Percentiles rank a stretch among this genome's conserved stretches.
phyloP scores from a whole-genome alignment of 1,140 invertebrate genomes.

The Drosophila micromelanica region DNA sequence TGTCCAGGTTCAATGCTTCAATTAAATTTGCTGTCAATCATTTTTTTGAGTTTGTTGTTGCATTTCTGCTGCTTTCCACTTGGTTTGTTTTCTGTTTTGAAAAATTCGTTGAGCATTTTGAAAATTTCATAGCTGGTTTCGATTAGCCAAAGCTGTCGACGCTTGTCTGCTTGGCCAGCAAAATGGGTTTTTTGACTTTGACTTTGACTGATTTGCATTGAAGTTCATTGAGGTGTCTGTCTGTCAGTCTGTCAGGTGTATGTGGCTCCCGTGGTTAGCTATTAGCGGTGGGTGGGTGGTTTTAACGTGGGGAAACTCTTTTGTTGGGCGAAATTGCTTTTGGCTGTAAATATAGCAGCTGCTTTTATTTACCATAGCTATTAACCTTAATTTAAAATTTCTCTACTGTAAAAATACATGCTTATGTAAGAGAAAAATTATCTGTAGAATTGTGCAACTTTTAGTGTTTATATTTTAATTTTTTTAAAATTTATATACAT shows the following conservation, averaged over 20 bases:
- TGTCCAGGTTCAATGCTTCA: slow-evolving; percentile 66
- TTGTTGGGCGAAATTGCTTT: not conserved
- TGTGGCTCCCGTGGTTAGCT: not conserved
- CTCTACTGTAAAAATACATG: too few relatives aligned
- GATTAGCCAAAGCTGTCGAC: slow-evolving; percentile 49
- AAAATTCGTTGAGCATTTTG: slow-evolving; percentile 47
- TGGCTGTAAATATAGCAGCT: not conserved
- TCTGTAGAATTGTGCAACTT: too few relatives aligned
- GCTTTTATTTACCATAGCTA: not conserved
- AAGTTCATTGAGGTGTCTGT: slow-evolving; percentile 17
- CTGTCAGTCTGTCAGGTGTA: slow-evolving; percentile 17
- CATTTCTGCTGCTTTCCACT: slow-evolving; percentile 28
- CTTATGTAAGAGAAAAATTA: too few relatives aligned
- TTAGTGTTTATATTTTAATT: too few relatives aligned
- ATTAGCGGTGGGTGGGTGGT: not conserved
- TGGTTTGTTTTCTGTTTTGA: slow-evolving; percentile 15
- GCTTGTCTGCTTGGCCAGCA: slow-evolving; percentile 31
- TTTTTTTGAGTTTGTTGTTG: slow-evolving; percentile 22
- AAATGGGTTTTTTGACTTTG: slow-evolving; percentile 60
- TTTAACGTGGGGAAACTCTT: not conserved
- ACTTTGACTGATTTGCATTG: slow-evolving; percentile 45
- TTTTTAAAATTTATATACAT: too few relatives aligned
- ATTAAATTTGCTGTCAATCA: slow-evolving; percentile 77
- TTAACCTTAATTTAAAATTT: too few relatives aligned
- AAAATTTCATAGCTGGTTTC: slow-evolving; percentile 58